Base-by-base conservation (phyloP, 2,888 invertebrate genomes). In the Papilio protenor region DNA sequence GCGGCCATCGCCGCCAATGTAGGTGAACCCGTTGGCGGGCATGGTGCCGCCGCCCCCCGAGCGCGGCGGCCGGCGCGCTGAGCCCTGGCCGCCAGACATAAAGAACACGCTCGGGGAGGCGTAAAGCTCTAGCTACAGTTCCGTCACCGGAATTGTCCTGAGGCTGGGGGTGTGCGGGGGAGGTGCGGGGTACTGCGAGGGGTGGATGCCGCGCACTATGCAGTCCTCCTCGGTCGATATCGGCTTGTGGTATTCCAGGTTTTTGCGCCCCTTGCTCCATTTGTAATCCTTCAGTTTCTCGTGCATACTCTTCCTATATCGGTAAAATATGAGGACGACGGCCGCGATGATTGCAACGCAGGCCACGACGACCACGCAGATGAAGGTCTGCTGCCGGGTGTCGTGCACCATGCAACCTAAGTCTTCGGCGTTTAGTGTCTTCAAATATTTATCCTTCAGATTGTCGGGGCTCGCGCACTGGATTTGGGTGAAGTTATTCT, bases 111-210 rank as follows among this genome's bases (percentile, higher is more conserved):
- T 96, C 95, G 96, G 97, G 95, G 97, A 97, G 96, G 98, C 97
- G 97, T 97, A 97, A 95, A 97, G 97, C 96, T 98, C 98, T 98
- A 98, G 98, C 98, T 98, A 98, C 97, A 98, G 98, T 91, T 98
- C 98, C 95, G 98, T 98, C 87, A 98, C 98, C 84, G 98, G 98
- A 87, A 98, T 97, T 27, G 97, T 97, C 87, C 91, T 90, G 87
- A 89, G 94, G 95, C 90, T 95, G 93, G 88, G 91, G 83, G 92
- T 86, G 92, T 92, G 92, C 86, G 92, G 89, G 61, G 95, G 95
- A 57, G 95, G 89, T 95, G 88, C 90, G 79, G 93, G 93, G 91
- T 94, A 95, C 88, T 94, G 95, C 81, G 94, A 91, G 79, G 95
- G 94, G 87, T 95, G 95, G 81, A 96, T 96, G 76, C 96, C 95